A percentile compares a stretch with the other conserved stretches of the same genome.
Conservation (phyloP, 2,113 vertebrate genomes). For the Opisthocomus hoazin region DNA sequence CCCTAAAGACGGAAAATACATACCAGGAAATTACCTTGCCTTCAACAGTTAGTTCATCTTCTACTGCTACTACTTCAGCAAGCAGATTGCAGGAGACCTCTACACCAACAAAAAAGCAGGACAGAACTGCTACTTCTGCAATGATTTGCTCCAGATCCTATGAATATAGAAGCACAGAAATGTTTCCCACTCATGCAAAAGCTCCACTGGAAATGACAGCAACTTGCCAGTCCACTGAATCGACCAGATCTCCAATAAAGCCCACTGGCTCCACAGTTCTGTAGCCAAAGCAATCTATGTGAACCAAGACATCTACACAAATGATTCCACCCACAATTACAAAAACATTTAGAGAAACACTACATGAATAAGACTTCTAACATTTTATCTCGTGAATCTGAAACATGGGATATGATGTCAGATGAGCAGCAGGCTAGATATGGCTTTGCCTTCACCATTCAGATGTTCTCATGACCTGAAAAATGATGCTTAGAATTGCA, state of each 20-base stretch:
- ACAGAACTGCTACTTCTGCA: conserved; percentile 25
- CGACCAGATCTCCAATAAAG: conserved; percentile 50
- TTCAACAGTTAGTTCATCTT: conserved; percentile 61
- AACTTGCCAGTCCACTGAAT: conserved; percentile 74
- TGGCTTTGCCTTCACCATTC: conserved; percentile 69
- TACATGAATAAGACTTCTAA: conserved; percentile 73
- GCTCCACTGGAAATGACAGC: conserved; percentile 65
- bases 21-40: conserved; percentile 76
- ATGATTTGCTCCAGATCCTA: conserved; percentile 27
- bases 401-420: conserved; percentile 48
- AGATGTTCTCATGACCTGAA: conserved; percentile 70
- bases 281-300: conserved; percentile 75
- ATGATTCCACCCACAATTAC: conserved; percentile 81
- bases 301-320: conserved; percentile 85
- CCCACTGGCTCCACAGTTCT: conserved; percentile 67
- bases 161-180: conserved; percentile 71
- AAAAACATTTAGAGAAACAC: conserved; percentile 81
- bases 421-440: conserved; percentile 74
- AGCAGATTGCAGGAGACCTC: conserved; percentile 61
- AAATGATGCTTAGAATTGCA: conserved; percentile 78
- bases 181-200: conserved; percentile 75
- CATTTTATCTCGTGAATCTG: conserved; percentile 64
- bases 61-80: conserved; percentile 62
- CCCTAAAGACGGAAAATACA: conserved; percentile 80
- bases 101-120: conserved; percentile 16